These are phyloP conservation scores for Contarinia nasturtii DNA, from an alignment of 1,140 invertebrate species.

Conservation along the genomic window DNA sequence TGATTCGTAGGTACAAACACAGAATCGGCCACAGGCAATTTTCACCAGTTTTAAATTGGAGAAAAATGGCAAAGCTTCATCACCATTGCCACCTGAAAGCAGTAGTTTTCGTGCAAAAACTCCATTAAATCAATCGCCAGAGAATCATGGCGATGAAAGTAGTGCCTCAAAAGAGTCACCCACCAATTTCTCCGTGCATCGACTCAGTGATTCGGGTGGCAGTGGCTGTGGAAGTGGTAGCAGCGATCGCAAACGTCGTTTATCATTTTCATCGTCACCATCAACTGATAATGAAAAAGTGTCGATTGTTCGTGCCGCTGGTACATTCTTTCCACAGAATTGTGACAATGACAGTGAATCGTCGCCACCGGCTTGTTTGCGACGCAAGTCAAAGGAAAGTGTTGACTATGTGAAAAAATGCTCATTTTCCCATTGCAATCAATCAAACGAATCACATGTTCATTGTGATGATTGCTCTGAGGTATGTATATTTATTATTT, in stretches of 20 bases:
- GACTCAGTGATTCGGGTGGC: no score
- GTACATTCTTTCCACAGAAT: conserved; percentile 23
- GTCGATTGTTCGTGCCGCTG: conserved; percentile 23
- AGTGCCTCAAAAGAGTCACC: no score
- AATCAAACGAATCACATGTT: conserved; percentile 50
- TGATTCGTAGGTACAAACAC: conserved; percentile 22
- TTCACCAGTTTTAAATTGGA: conserved; percentile 85
- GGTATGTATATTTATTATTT: conserved; percentile 21
- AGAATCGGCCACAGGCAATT: conserved; percentile 68
- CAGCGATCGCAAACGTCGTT: no score
- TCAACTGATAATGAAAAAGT: conserved; percentile 12
- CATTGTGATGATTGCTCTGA: conserved; percentile 79
- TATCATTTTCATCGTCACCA: no score
- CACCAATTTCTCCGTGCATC: no score
- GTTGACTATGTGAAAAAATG: conserved; percentile 7
- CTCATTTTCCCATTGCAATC: background rate
- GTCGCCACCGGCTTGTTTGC: conserved; percentile 18
- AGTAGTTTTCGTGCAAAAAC: no score
- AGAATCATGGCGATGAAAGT: no score
- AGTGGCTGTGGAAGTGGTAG: no score
- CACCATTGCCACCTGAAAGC: background rate
- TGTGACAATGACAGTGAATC: conserved; percentile 3
- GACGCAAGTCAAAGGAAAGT: conserved; percentile 17
- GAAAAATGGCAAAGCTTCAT: conserved; percentile 27
- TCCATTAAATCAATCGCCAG: no score